A percentile compares a stretch with the other conserved stretches of the same genome.
Conservation (phyloP, 1,140 invertebrate genomes). For the Berghia stephanieae region DNA sequence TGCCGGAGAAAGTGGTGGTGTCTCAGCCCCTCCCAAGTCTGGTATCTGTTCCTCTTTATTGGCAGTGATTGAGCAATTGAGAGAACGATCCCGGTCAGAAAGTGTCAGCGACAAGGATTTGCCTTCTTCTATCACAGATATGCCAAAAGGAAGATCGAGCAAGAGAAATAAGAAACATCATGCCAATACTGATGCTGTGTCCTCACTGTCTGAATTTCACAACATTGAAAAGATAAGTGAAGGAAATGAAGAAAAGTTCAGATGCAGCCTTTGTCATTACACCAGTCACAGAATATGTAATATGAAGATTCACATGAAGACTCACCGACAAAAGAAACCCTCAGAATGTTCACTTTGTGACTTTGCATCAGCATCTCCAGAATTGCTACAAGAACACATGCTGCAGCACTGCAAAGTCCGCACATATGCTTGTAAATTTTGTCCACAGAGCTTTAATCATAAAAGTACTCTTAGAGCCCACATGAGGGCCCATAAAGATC, state of each 20-base stretch:
- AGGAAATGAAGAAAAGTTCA: slow-evolving; percentile 46
- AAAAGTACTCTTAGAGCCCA: slow-evolving; percentile 65
- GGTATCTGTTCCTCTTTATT: slow-evolving; percentile 65
- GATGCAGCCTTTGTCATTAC: slow-evolving; percentile 65
- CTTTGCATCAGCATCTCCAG: slow-evolving; percentile 56
- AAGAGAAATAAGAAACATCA: slow-evolving; percentile 42
- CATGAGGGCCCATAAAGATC: slow-evolving; percentile 61
- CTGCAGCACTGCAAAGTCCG: slow-evolving; percentile 64
- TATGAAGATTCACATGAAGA: slow-evolving; percentile 60
- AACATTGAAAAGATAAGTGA: slow-evolving; percentile 59
- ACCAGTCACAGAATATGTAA: slow-evolving; percentile 49
- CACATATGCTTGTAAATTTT: slow-evolving; percentile 63
- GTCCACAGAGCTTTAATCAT: slow-evolving; percentile 61
- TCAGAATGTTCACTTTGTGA: slow-evolving; percentile 64
- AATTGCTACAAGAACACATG: slow-evolving; percentile 63
- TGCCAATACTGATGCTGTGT: slow-evolving; percentile 37
- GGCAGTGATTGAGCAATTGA: slow-evolving; percentile 65
- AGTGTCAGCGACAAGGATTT: slow-evolving; percentile 42
- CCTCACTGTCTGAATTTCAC: slow-evolving; percentile 42
- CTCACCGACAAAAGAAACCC: slow-evolving; percentile 57
- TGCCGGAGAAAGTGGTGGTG: slow-evolving; percentile 8
- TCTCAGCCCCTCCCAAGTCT: slow-evolving; percentile 36
- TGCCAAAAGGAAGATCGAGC: slow-evolving; percentile 36
- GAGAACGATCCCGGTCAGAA: slow-evolving; percentile 60
- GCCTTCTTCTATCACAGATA: no score